phyloP scores from a whole-genome alignment of 2,113 vertebrate species.

The Pelobates fuscus region DNA sequence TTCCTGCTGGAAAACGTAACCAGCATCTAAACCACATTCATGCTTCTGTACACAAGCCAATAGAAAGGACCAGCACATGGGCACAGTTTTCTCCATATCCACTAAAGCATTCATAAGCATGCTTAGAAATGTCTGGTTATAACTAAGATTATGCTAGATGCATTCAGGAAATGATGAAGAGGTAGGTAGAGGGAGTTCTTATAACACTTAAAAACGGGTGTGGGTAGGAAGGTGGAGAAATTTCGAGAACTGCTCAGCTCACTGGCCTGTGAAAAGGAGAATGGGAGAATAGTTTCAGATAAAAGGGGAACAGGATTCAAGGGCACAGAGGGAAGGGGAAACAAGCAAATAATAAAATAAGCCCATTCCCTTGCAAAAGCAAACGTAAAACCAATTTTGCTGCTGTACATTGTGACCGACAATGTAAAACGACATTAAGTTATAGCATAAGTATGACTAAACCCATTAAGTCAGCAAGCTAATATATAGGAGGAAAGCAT shows the following conservation, averaged over 20 bases:
- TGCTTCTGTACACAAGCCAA: background rate
- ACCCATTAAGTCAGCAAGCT: background rate
- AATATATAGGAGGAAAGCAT: no score
- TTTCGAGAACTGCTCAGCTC: slow-evolving; percentile 62
- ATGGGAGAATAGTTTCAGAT: slow-evolving; percentile 73
- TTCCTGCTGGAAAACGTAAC: slow-evolving; percentile 44
- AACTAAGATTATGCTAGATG: slow-evolving; percentile 57
- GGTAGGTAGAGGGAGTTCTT: slow-evolving; percentile 58
- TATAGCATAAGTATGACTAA: no score
- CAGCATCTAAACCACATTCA: background rate
- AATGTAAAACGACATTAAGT: no score
- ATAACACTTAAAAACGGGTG: slow-evolving; percentile 54
- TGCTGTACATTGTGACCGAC: background rate
- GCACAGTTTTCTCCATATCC: slow-evolving; percentile 33
- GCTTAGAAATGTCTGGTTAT: no score
- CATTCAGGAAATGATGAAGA: slow-evolving; percentile 60
- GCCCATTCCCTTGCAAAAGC: background rate
- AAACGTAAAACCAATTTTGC: background rate
- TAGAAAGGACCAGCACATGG: background rate
- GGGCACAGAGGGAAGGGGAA: slow-evolving; percentile 3
- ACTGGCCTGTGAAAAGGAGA: slow-evolving; percentile 75
- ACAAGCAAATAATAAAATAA: background rate
- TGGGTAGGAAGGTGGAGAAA: slow-evolving; percentile 60
- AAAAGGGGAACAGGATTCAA: slow-evolving; percentile 59
- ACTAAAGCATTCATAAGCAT: slow-evolving; percentile 51